phyloP scores from a whole-genome alignment of 2,888 invertebrate genomes.

The Lagria hirta region DNA sequence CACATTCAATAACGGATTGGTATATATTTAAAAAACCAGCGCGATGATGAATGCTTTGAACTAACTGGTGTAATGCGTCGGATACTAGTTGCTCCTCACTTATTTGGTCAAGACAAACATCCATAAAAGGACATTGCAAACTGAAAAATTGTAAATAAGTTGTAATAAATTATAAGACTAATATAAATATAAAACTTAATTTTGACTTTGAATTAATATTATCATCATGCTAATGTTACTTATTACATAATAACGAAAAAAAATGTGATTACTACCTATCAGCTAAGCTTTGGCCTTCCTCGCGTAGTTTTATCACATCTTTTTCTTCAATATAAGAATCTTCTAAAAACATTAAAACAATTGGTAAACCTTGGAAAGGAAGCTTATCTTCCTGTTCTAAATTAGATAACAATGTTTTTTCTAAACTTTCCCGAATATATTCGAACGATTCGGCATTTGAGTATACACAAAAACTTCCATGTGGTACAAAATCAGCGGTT shows the following conservation, averaged over 20 bases:
- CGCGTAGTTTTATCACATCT: constrained; percentile 79
- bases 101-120: constrained; percentile 69
- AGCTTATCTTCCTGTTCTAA: constrained; percentile 86
- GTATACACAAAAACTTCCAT: constrained; percentile 89
- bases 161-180: background rate
- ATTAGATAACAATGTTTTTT: constrained; percentile 87
- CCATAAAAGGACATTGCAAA: constrained; percentile 83
- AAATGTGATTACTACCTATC: constrained; percentile 71
- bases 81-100: constrained; percentile 67
- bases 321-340: constrained; percentile 81
- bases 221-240: constrained; percentile 2
- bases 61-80: constrained; percentile 72
- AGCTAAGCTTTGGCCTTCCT: constrained; percentile 87
- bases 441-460: constrained; percentile 90
- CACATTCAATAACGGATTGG: constrained; percentile 75
- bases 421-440: constrained; percentile 86
- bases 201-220: constrained; percentile 1
- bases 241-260: constrained; percentile 3
- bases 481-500: constrained; percentile 84
- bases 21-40: constrained; percentile 73
- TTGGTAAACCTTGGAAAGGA: constrained; percentile 82
- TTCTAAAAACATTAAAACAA: constrained; percentile 88
- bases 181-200: background rate
- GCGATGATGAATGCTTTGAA: constrained; percentile 76
- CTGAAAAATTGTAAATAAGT: constrained; percentile 53